phyloP scores from a whole-genome alignment of 2,113 vertebrate species.

The Sylvia atricapilla region DNA sequence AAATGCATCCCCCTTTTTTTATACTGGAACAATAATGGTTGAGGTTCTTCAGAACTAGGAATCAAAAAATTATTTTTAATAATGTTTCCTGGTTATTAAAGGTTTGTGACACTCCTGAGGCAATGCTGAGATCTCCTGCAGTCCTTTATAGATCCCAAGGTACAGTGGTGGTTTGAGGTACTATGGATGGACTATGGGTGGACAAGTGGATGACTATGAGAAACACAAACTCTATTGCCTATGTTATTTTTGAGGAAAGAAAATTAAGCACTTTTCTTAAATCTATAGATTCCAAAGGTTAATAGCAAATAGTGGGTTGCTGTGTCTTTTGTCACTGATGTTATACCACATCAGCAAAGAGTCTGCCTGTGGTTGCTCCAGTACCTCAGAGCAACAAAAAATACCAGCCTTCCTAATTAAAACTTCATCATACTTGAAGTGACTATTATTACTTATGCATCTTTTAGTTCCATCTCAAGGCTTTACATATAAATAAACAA shows the following conservation, averaged over 20 bases:
- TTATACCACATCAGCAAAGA: not conserved
- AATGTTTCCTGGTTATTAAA: not conserved
- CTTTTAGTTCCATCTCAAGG: not conserved
- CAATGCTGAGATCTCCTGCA: not conserved
- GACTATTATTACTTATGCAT: not conserved
- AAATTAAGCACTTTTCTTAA: not conserved
- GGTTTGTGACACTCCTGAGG: not conserved
- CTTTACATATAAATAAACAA: not conserved
- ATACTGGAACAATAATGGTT: not conserved
- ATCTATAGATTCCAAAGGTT: not conserved
- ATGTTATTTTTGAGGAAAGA: not conserved
- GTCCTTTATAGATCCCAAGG: not conserved
- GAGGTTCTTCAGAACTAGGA: not conserved
- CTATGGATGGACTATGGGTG: not conserved
- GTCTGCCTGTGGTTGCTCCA: fast-evolving
- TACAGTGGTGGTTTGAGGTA: not conserved
- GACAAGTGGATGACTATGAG: not conserved
- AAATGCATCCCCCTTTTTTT: not conserved
- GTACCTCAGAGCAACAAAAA: not conserved
- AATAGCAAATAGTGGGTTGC: not conserved
- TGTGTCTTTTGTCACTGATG: not conserved
- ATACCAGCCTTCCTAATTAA: not conserved
- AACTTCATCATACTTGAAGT: not conserved
- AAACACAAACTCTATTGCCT: not conserved
- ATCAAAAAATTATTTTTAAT: not conserved